Evolutionary conservation across 2,797 vertebrate species (phyloP), one percentile per base, ranked within the genome.

Genomic region (Trachops cirrhosus): DNA sequence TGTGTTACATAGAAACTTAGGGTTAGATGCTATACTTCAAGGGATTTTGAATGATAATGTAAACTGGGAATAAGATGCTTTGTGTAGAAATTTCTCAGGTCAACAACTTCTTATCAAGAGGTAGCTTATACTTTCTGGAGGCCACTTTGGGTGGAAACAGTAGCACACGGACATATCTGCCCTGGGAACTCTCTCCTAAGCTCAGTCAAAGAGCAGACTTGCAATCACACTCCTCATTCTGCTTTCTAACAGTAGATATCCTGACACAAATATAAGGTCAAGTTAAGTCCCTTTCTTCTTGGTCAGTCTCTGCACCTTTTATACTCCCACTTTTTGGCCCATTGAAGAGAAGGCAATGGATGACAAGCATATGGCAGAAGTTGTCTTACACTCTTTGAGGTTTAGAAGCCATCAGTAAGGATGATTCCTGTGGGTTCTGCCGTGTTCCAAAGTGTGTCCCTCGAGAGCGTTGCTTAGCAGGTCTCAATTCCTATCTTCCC

Each of bases 11-110:
- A 73, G 57, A 93, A 87, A 84, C 12, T 91, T 92, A 41, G n/a
- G 59, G 37, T 87, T 93, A 87, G 80, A 62, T 12, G 54, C 78
- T 86, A 4, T 86, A 22, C 48, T 95, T 93, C 87, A 26, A 83
- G 68, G 62, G 19, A 94, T 93, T 93, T 89, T 82, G 75, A 88
- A 48, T 87, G 11, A 89, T 94, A 86, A 22, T 91, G 29, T 95
- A 90, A 92, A 79, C 19, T 75, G 11, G 39, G 15, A 67, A 88
- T 85, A 92, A 89, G 10, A 62, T 87, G n/a, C 52, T 41, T 84
- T 46, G 3, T 84, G 75, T 91, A 78, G 79, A 94, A 64, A 79
- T 68, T 89, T 91, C 46, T 86, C 34, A 57, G 37, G 67, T 97
- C 64, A 87, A 57, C 71, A 29, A 91, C 52, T 94, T 84, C 18